Evolutionary conservation across 2,113 vertebrate genomes (phyloP).

Genomic region (Eptatretus burgeri): DNA sequence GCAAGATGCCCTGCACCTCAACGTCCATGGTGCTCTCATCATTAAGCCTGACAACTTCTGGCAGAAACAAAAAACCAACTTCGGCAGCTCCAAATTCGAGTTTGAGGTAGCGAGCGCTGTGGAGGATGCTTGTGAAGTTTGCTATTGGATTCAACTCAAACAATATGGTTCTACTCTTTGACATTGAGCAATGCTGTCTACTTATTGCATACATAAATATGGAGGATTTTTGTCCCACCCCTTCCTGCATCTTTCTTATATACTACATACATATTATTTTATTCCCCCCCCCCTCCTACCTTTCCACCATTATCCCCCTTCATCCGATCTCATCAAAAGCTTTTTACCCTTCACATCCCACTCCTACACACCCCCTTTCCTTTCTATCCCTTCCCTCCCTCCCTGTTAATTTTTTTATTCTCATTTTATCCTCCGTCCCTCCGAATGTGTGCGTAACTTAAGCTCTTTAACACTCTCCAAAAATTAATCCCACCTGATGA

Average conservation of each 20-base stretch:
- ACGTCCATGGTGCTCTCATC: conserved; percentile 91
- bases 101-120: conserved; percentile 53
- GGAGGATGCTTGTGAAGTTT: neutral
- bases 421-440: neutral
- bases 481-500: conserved; percentile 8
- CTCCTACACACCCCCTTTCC: conserved; percentile 10
- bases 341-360: neutral
- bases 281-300: neutral
- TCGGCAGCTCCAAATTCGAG: conserved; percentile 91
- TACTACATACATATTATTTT: neutral
- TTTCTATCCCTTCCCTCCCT: conserved; percentile 10
- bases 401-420: conserved; percentile 13
- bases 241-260: neutral
- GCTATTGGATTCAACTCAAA: neutral
- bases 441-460: neutral
- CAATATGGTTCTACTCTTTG: neutral
- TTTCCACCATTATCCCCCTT: neutral
- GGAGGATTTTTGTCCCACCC: neutral
- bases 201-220: neutral
- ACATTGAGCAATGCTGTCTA: no score
- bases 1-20: conserved; percentile 67
- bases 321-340: neutral
- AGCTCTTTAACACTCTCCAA: neutral
- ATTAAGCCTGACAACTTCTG: conserved; percentile 99
- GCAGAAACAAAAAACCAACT: conserved; percentile 99